These are phyloP conservation scores for Brachylomia viminalis DNA, from an alignment of 2,888 invertebrate genomes.

Conservation along the genomic window DNA sequence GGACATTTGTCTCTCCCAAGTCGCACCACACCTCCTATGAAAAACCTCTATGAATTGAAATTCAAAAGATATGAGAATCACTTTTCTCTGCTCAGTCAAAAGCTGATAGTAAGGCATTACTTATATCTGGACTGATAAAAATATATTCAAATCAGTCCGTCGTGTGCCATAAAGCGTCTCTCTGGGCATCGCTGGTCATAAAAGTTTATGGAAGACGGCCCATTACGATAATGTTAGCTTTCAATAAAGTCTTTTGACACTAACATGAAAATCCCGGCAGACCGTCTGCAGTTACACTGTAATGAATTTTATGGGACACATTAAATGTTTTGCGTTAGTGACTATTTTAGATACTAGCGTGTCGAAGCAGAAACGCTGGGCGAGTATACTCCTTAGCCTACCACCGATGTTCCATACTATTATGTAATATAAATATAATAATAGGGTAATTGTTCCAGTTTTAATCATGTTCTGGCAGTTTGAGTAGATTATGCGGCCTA, in stretches of 20 bases:
- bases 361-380: not conserved
- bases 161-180: conserved; percentile 1
- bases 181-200: not conserved
- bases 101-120: not conserved
- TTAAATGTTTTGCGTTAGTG: conserved; percentile 14
- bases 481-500: no score
- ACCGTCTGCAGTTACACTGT: not conserved
- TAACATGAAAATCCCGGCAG: not conserved
- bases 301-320: conserved; percentile 15
- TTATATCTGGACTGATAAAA: not conserved
- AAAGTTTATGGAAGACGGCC: conserved; percentile 8
- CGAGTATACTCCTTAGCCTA: not conserved
- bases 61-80: not conserved
- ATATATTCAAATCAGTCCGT: not conserved
- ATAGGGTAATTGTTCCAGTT: no score
- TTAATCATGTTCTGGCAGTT: no score
- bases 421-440: no score
- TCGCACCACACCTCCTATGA: not conserved
- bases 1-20: not conserved
- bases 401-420: not conserved
- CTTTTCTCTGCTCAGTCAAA: not conserved
- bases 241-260: not conserved
- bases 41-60: not conserved
- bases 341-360: conserved; percentile 14
- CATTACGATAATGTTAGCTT: conserved; percentile 25